Base-by-base conservation (phyloP, 2,888 invertebrate genomes). In the Arctia plantaginis region DNA sequence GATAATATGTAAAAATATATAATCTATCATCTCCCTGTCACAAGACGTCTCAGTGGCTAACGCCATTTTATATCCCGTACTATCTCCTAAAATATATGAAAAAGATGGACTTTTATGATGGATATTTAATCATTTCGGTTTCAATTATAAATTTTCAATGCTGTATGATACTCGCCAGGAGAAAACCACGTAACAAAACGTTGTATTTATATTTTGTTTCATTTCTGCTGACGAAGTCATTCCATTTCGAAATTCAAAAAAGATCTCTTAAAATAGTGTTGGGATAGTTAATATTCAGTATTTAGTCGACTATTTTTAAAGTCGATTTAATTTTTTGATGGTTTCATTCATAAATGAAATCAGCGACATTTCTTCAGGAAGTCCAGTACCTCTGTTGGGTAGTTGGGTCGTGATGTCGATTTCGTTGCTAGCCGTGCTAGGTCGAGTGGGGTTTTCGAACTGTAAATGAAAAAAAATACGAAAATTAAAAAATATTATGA, bases 351-450 rank as follows among this genome's bases (percentile, higher is more conserved):
- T 44, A n/a, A 30, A 69, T 35, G 33, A 35, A 62, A 66, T 90
- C 88, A 94, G 78, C 94, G 94, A 77, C 94, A 94, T 82, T 95
- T 95, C 79, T 94, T 94, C 44, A 95, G 87, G 77, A 95, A 95
- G 2, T 95, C 93, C 18, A 95, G 66, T 0, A 95, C 93, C 82
- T 95, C 93, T 3, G 83, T 82, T 0, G 94, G 94, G 77, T 93
- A 94, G 69, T 92, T 89, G 10, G 88, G 89, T 10, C 92, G 82
- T 0, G 91, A 88, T 0, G 91, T 81, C 0, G 94, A 92, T 27
- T 91, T 93, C 10, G 88, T 84, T 0, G 94, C 94, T 0, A 91
- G 86, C 0, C 94, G 90, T 0, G 95, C 95, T 73, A 94, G 90
- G 41, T 95, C 95, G 44, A 94, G 77, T 0, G 95, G 93, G 0